Percentiles rank a stretch among this genome's conserved stretches.
phyloP scores from a whole-genome alignment of 2,113 vertebrate species.

The Psilopsiagon aurifrons region DNA sequence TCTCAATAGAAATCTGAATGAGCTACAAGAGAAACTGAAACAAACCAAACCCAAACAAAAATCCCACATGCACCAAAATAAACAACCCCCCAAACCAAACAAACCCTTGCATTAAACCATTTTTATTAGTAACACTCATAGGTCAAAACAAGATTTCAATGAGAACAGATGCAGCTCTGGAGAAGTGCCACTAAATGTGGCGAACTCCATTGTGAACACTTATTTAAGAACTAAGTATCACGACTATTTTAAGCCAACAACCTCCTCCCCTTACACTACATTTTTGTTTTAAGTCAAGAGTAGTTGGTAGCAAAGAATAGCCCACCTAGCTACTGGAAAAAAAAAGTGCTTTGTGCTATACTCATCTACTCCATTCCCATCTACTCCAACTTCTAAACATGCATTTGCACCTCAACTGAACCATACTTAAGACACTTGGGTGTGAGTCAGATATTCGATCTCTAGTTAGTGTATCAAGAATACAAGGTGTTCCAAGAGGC shows the following conservation, averaged over 20 bases:
- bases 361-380: fast-evolving
- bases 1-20: background rate
- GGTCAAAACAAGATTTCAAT: background rate
- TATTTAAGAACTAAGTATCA: background rate
- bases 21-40: background rate
- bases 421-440: background rate
- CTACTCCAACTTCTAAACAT: background rate
- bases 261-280: background rate
- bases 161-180: background rate
- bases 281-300: background rate
- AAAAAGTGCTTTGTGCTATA: fast-evolving
- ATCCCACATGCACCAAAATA: background rate
- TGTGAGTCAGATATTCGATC: background rate
- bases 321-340: background rate
- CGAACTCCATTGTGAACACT: background rate
- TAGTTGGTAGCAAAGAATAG: background rate
- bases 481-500: background rate
- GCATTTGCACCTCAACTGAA: background rate
- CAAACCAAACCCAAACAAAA: background rate
- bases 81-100: background rate
- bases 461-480: background rate
- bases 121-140: background rate
- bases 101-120: background rate
- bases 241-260: background rate
- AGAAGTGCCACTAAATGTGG: background rate